A percentile compares a stretch with the other conserved stretches of the same genome.
phyloP scores from a whole-genome alignment of 2,113 vertebrate species.

The Casuarius casuarius region DNA sequence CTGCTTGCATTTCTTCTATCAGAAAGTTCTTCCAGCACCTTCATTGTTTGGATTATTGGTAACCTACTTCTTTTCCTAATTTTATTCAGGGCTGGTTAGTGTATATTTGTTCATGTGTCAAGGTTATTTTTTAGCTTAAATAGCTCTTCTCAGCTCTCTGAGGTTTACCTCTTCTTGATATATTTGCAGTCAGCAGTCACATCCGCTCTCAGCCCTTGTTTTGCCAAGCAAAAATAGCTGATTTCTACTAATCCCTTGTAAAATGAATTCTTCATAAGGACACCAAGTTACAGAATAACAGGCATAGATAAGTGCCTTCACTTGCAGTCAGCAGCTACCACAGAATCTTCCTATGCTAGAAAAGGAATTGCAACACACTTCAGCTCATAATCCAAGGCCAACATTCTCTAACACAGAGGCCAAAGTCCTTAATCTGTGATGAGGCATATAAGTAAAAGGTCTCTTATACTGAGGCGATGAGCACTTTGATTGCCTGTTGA shows the following conservation, averaged over 20 bases:
- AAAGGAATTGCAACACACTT: neutral
- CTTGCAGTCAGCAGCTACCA: neutral
- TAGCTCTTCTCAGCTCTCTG: constrained; percentile 19
- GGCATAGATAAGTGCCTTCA: neutral
- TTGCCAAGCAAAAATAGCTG: neutral
- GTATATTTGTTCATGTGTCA: constrained; percentile 41
- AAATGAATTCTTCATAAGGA: neutral
- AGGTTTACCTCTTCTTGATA: constrained; percentile 26
- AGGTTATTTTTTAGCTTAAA: constrained; percentile 27
- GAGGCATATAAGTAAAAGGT: neutral
- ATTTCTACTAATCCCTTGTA: neutral
- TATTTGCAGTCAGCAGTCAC: constrained; percentile 2
- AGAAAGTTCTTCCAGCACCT: neutral
- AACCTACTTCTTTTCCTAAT: constrained; percentile 21
- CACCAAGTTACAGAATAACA: neutral
- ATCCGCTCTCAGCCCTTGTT: neutral
- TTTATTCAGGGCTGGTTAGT: constrained; percentile 32
- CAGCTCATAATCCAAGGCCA: neutral
- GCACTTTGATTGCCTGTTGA: neutral
- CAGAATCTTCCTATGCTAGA: neutral
- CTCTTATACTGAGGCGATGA: neutral
- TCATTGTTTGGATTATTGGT: constrained; percentile 17
- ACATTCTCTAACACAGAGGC: neutral
- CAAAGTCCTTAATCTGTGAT: neutral
- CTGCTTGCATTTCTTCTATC: neutral